phyloP scores from a whole-genome alignment of 2,888 invertebrate species.

The Poecilobothrus nobilitatus region DNA sequence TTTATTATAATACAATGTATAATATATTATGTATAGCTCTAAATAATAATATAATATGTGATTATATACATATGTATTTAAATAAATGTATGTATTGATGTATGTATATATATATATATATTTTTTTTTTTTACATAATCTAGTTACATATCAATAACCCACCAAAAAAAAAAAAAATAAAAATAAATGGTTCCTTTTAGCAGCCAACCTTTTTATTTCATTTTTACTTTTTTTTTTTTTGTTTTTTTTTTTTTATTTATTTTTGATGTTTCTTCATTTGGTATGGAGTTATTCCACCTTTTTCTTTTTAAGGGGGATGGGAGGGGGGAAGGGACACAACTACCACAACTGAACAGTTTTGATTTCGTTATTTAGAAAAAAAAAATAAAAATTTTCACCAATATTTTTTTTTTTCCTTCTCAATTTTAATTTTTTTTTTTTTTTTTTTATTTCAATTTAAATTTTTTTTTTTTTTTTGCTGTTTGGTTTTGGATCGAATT shows the following conservation, averaged over 20 bases:
- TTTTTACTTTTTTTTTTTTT: not conserved
- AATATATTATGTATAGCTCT: too few relatives aligned
- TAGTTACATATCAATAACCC: slow-evolving; percentile 6
- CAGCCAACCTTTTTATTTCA: not conserved
- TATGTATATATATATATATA: not conserved
- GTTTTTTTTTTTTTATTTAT: not conserved
- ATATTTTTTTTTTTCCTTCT: too few relatives aligned
- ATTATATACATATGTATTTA: not conserved
- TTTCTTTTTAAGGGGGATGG: not conserved
- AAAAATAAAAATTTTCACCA: too few relatives aligned
- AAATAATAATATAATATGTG: not conserved
- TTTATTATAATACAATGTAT: too few relatives aligned
- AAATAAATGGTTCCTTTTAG: not conserved
- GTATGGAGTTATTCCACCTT: not conserved
- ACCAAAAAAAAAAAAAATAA: not conserved
- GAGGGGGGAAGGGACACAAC: not conserved
- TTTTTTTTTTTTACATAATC: not conserved
- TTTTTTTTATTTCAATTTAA: too few relatives aligned
- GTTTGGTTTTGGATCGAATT: not conserved
- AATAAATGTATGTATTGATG: too few relatives aligned
- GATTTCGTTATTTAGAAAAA: not conserved
- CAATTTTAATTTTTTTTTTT: too few relatives aligned
- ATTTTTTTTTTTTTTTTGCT: too few relatives aligned
- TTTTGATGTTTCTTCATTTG: not conserved
- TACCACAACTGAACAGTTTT: not conserved